A percentile compares a stretch with the other conserved stretches of the same genome.
phyloP scores from a whole-genome alignment of 2,113 vertebrate species.

The Oceanites oceanicus region DNA sequence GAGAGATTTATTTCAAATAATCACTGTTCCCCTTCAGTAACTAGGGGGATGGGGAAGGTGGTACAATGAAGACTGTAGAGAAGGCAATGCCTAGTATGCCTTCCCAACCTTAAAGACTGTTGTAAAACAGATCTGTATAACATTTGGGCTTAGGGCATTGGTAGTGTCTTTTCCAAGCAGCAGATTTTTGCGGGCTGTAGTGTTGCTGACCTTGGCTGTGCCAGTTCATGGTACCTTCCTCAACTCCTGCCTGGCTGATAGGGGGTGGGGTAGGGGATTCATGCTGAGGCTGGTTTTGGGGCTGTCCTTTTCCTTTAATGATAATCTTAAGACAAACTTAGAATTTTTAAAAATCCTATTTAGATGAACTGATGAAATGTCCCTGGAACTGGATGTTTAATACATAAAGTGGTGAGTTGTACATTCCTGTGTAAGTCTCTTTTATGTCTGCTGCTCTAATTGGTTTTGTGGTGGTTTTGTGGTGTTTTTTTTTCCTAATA shows the following conservation, averaged over 20 bases:
- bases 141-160: background rate
- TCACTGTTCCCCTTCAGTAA: background rate
- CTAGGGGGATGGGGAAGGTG: background rate
- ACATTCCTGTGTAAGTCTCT: background rate
- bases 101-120: background rate
- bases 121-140: background rate
- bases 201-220: background rate
- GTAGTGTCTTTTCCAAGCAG: background rate
- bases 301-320: background rate
- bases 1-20: background rate
- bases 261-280: background rate
- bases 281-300: background rate
- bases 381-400: background rate
- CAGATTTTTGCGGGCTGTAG: background rate
- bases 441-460: background rate
- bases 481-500: background rate
- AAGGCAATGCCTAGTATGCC: background rate
- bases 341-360: background rate
- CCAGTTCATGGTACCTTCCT: background rate
- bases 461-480: background rate
- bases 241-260: background rate
- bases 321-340: background rate
- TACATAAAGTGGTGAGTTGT: background rate
- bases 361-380: background rate
- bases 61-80: background rate